phyloP scores from a whole-genome alignment of 2,797 vertebrate genomes.

The Perdix hodgsoniae region DNA sequence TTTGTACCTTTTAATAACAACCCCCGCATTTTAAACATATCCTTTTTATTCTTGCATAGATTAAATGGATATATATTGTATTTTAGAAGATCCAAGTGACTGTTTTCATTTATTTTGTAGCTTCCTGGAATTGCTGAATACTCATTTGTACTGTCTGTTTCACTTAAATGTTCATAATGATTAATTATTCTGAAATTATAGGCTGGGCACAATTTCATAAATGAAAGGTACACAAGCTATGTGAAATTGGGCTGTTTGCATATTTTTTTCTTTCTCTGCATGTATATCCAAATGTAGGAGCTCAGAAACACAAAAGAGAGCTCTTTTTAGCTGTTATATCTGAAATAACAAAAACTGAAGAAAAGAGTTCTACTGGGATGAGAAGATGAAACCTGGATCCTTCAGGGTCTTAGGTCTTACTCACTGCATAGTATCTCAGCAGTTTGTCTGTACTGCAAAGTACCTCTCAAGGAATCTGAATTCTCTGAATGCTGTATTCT shows the following conservation, averaged over 20 bases:
- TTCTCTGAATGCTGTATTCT: not conserved
- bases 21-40: constrained; percentile 5
- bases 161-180: not conserved
- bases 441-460: not conserved
- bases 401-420: not conserved
- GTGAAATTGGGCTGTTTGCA: not conserved
- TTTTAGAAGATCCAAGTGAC: not conserved
- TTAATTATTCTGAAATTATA: not conserved
- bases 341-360: not conserved
- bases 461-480: not conserved
- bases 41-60: constrained; percentile 32
- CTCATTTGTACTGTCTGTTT: not conserved
- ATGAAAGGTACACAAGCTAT: not conserved
- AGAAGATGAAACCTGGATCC: not conserved
- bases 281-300: rapidly evolving
- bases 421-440: not conserved
- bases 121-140: constrained; percentile 1
- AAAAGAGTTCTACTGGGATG: not conserved
- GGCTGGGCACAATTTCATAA: not conserved
- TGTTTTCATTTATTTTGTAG: constrained; percentile 26
- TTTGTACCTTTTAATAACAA: constrained; percentile 41
- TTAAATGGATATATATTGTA: not conserved
- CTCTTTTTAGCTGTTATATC: not conserved
- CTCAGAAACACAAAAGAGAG: not conserved
- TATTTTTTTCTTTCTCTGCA: not conserved